Base-by-base conservation (phyloP, 2,113 vertebrate genomes). In the Trichechus manatus region DNA sequence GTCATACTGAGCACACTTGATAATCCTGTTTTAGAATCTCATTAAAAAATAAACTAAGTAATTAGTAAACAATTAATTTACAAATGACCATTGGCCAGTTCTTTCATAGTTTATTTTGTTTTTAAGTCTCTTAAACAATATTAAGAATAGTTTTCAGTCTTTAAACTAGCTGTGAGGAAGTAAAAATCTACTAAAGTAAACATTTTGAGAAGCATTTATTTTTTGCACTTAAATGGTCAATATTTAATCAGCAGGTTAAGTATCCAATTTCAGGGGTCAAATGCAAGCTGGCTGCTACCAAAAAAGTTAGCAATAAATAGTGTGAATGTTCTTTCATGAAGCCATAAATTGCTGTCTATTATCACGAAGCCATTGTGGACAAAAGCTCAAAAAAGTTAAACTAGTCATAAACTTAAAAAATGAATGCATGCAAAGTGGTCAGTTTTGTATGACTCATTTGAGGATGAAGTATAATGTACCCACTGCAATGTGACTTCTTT, bases 221-320 rank as follows among this genome's bases (percentile, higher is more conserved):
- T 97, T 56, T 97, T 87, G 61, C n/a, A 84, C 74, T 93, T 96
- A 97, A 94, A 80, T 95, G 74, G 61, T 92, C 96, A 92, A 47
- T 96, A 93, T 97, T 97, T 97, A 97, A 74, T 95, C 80, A 88
- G 13, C 83, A 86, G 95, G 87, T 93, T 97, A 96, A 94, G 9
- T 96, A 81, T 94, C 94, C n/a, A 89, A 87, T 97, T 97, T 98
- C 70, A 97, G 91, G 56, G 78, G 95, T 95, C 94, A 92, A 81
- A 95, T 93, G 8, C 81, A 97, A 93, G 74, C 20, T 70, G 47
- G 10, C 47, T 95, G 13, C n/a, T 96, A 97, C 50, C 19, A 29
- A 75, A 31, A 96, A 68, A 59, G 4, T n/a, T 25, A 83, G 72
- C 93, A 97, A 74, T 97, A 94, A 93, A 53, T 91, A 89, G 61